Percentiles rank a stretch among this genome's conserved stretches.
phyloP scores from a whole-genome alignment of 37 sponge, comb jelly and placozoan genomes.

The Chondrilla cf. caribensis region DNA sequence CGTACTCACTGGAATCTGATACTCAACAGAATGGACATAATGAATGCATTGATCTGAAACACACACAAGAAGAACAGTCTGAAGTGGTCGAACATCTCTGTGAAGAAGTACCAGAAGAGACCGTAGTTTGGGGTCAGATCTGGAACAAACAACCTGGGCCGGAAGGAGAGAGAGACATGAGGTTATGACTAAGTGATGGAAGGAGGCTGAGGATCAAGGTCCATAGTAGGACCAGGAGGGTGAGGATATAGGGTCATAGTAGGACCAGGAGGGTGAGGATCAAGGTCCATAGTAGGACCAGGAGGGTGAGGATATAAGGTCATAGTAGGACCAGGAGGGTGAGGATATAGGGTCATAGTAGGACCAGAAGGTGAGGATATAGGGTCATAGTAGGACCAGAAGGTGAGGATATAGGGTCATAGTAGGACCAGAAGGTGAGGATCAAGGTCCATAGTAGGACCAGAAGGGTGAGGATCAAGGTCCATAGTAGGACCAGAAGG shows the following conservation, averaged over 20 bases:
- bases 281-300: background rate
- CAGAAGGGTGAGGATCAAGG: too few species aligned
- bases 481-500: too few species aligned
- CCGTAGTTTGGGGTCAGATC: conserved; percentile 95
- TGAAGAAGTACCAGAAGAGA: conserved; percentile 99
- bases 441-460: too few species aligned
- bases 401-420: too few species aligned
- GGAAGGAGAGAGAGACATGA: background rate
- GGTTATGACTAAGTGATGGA: background rate
- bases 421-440: too few species aligned
- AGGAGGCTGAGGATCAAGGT: background rate
- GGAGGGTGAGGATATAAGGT: background rate
- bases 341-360: background rate
- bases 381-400: too few species aligned
- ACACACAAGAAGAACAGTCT: conserved; percentile 90
- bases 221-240: too few species aligned
- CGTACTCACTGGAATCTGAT: conserved; percentile 68
- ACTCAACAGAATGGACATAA: conserved; percentile 67
- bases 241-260: too few species aligned
- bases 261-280: too few species aligned
- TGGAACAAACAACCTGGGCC: conserved; percentile 60
- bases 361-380: too few species aligned
- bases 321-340: too few species aligned
- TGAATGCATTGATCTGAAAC: conserved; percentile 92
- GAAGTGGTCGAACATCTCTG: conserved; percentile 94